Base-by-base conservation (phyloP, 1,140 invertebrate genomes). In the Lepidurus apus region DNA sequence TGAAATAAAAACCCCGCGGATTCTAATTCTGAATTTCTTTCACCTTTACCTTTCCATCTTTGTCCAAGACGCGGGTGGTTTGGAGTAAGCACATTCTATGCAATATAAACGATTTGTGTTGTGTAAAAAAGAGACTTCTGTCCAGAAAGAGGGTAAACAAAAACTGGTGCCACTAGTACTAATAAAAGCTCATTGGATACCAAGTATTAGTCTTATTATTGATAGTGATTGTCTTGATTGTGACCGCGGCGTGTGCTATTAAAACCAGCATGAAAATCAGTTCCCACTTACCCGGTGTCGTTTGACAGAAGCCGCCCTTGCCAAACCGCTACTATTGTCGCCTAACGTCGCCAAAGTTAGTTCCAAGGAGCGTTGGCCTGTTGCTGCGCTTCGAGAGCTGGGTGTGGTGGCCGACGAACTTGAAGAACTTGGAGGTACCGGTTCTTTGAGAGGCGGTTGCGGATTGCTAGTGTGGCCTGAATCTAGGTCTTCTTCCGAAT, bases 251-350 rank as follows among this genome's bases (percentile, higher is more conserved):
- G 8, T 65, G 53, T 21, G 13, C 53, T 21, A 65, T 65, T n/a
- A 65, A 65, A 65, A 65, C 53, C 6, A 24, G 17, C 17, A 42
- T 42, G 24, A 77, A 77, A 44, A 42, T 43, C 43, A 45, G 24
- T 44, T 43, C 26, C 24, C 47, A 81, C 81, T 81, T 76, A 81
- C 81, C 77, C 81, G 76, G 74, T 80, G 79, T 77, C 81, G 43
- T 75, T 82, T 82, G 79, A 81, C 77, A 24, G 81, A 82, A 77
- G 75, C 43, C 43, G 75, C 75, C 47, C 75, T 13, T 10, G 26
- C 47, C 34, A 77, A 43, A 11, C 43, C 43, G 43, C 43, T 26
- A 45, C 44, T 77, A 47, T n/a, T 77, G 44, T 43, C 43, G 44
- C 21, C 21, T 34, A 47, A 34, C 65, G 65, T 73, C 17, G 65